Evolutionary conservation across 2,888 invertebrate genomes (phyloP), one percentile per base, ranked within the genome.

Genomic region (Heliconius ethilla): DNA sequence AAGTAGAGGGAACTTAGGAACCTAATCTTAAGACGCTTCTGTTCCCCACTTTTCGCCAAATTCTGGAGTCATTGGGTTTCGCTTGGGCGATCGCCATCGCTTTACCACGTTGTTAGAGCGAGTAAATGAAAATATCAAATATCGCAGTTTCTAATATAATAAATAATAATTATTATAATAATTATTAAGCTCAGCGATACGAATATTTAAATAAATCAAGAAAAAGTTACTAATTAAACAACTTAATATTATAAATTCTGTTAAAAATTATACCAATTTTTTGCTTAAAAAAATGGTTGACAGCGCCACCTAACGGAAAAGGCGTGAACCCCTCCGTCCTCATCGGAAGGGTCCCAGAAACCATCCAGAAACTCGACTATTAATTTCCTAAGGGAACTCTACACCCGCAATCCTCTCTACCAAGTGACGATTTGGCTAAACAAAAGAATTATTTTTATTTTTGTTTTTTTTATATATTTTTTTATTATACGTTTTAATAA

Each of bases 331-430:
- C 83, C 82, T 79, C 82, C 76, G 79, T 75, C 81, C 82, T 72
- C 72, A 15, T 45, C 81, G 83, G 87, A 90, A 90, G 90, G 91
- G 90, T 89, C 88, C 86, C 85, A 85, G 86, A 85, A 85, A 87
- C 88, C 87, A 89, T 88, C 86, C 85, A 85, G 86, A 85, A 85
- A 87, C 88, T 87, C 86, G 85, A 84, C 90, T 89, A 93, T 92
- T 93, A 93, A 93, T 94, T 94, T 93, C 93, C 93, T 92, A 92
- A 92, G 93, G 93, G 93, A 92, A 87, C 91, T 89, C 89, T 83
- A 87, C 89, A 89, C 90, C 87, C 90, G 85, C 82, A 81, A 79
- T 82, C 90, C 72, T 90, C 85, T 77, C 84, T 93, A 93, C 93
- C 90, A 93, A 78, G 91, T 81, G 62, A 85, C 70, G 70, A 29